Percentiles rank a stretch among this genome's conserved stretches.
phyloP scores from a whole-genome alignment of 2,113 vertebrate species.

The Scophthalmus maximus region DNA sequence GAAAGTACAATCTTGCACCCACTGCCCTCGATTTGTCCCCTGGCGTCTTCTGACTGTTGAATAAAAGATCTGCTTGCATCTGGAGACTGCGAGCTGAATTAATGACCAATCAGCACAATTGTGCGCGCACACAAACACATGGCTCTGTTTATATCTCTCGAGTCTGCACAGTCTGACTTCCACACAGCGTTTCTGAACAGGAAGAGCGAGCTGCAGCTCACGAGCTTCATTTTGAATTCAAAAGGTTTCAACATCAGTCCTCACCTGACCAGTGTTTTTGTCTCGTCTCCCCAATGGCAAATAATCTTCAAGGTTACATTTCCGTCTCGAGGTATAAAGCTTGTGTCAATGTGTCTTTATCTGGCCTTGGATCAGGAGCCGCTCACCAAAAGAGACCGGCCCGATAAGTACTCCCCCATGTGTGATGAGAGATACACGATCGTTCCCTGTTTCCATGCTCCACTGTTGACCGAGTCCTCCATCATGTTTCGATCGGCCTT shows the following conservation, averaged over 20 bases:
- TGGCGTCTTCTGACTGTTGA: slow-evolving; percentile 1
- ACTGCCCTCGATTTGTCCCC: not conserved
- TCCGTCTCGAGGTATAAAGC: slow-evolving; percentile 44
- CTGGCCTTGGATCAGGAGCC: slow-evolving; percentile 52
- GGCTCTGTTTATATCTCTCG: slow-evolving; percentile 33
- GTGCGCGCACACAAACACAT: slow-evolving; percentile 27
- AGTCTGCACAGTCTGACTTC: slow-evolving; percentile 21
- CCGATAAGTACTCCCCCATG: slow-evolving; percentile 35
- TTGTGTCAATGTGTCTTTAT: slow-evolving; percentile 44
- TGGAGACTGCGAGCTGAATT: slow-evolving; percentile 22
- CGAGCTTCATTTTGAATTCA: slow-evolving; percentile 1
- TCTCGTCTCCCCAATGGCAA: slow-evolving; percentile 21
- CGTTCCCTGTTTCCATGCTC: slow-evolving; percentile 51
- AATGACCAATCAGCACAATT: slow-evolving; percentile 33
- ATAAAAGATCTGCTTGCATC: slow-evolving; percentile 26
- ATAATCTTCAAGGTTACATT: slow-evolving; percentile 46
- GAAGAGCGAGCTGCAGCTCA: not conserved
- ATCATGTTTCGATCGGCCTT: slow-evolving; percentile 46
- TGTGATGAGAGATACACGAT: slow-evolving; percentile 65
- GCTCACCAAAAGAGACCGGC: slow-evolving; percentile 32
- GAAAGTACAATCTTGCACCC: no score
- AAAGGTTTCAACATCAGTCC: slow-evolving; percentile 14
- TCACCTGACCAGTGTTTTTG: slow-evolving; percentile 1
- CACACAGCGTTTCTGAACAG: slow-evolving; percentile 12
- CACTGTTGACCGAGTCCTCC: slow-evolving; percentile 62